Conservation (phyloP, 2,797 vertebrate genomes). For the Sarcoramphus papa region DNA sequence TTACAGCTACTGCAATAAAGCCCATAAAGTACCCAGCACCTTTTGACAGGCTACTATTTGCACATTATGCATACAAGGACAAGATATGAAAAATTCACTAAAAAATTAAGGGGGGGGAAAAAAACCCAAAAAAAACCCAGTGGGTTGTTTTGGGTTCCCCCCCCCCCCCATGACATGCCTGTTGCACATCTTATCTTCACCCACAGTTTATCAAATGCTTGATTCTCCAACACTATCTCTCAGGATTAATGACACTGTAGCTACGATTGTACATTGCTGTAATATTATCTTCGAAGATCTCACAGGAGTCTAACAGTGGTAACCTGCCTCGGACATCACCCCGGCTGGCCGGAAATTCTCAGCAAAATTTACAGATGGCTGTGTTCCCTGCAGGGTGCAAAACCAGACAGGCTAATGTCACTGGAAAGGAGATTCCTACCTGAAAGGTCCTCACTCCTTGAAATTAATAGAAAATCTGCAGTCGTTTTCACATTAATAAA, state of each 20-base stretch:
- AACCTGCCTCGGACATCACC: background rate
- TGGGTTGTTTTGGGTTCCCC: background rate
- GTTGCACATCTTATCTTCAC: background rate
- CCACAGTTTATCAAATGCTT: background rate
- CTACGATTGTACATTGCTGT: accelerated
- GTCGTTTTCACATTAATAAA: background rate
- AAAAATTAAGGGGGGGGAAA: background rate
- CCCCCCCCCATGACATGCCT: too few species aligned
- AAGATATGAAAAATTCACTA: background rate
- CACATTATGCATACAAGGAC: background rate
- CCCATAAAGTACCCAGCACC: background rate
- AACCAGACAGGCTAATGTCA: background rate
- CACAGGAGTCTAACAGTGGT: accelerated
- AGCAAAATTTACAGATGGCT: background rate
- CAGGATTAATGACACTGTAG: background rate
- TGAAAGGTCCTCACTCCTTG: background rate
- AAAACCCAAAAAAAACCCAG: background rate
- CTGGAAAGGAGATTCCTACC: background rate
- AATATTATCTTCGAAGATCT: background rate
- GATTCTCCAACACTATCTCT: background rate
- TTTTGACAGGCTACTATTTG: background rate
- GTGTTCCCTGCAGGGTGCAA: background rate
- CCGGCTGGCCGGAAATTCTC: background rate
- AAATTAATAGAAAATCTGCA: background rate
- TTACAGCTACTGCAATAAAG: background rate